Evolutionary conservation across 2,797 vertebrate species (phyloP).

Genomic region (Brotula barbata): DNA sequence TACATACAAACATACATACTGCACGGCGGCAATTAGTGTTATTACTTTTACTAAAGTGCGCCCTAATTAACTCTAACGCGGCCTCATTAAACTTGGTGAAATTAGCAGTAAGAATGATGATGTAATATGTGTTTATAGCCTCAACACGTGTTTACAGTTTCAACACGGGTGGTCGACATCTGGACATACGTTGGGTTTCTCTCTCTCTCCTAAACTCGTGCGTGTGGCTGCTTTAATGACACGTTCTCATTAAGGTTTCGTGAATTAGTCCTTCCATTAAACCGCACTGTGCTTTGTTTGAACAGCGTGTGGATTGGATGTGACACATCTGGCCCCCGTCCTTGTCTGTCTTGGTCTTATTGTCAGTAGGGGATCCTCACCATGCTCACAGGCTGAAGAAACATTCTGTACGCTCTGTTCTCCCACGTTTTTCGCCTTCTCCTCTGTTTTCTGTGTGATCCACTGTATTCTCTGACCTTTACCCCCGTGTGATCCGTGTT

Average conservation of each 20-base stretch:
- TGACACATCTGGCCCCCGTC: conserved; percentile 64
- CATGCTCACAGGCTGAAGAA: conserved; percentile 57
- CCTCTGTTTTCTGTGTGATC: conserved; percentile 31
- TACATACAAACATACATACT: conserved; percentile 16
- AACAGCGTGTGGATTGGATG: conserved; percentile 12
- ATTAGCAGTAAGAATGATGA: conserved; percentile 29
- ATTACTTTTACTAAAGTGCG: conserved; percentile 24
- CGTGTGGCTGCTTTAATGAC: conserved; percentile 31
- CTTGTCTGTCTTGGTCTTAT: conserved; percentile 35
- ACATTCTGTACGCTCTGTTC: conserved; percentile 48
- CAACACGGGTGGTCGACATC: conserved; percentile 49
- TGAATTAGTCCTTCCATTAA: conserved; percentile 23
- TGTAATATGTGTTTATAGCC: conserved; percentile 49
- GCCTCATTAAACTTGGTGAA: conserved; percentile 21
- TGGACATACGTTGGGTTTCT: conserved; percentile 37
- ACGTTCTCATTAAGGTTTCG: conserved; percentile 38
- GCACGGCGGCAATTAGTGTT: conserved; percentile 8
- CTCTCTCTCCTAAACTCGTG: conserved; percentile 27
- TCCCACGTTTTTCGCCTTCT: conserved; percentile 15
- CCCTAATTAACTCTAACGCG: conserved; percentile 28
- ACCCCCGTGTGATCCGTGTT: conserved; percentile 19
- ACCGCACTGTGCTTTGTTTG: conserved; percentile 28
- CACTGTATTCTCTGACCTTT: too few relatives aligned
- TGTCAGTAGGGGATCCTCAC: conserved; percentile 55
- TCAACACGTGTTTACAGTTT: conserved; percentile 19